Base-by-base conservation (phyloP, 2,113 vertebrate species). In the Corythornis vintsioides region DNA sequence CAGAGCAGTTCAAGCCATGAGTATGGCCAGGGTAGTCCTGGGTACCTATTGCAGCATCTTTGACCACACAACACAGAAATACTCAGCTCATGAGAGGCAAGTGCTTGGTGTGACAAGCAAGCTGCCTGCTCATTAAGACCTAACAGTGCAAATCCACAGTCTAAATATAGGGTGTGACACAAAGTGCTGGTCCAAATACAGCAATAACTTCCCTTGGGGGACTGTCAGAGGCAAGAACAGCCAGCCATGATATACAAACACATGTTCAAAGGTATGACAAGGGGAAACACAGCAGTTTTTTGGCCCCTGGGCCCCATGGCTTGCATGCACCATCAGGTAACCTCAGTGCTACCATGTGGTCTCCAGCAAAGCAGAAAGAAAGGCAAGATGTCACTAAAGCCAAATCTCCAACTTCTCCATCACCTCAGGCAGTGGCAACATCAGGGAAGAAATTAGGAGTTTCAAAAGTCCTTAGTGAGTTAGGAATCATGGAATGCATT, bases 81-180 rank as follows among this genome's bases (percentile, higher is more conserved):
- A 17, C 40, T 64, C 24, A 42, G n/a, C 48, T 16, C 61, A 22
- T 0, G 2, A 55, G 48, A 80, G 45, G n/a, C 0, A 4, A 72
- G 31, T 15, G 6, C 33, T 70, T 57, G 42, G 17, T 65, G 25
- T 10, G 16, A 61, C 24, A 38, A 70, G 56, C 57, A 48, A 94
- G 57, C 43, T 0, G 3, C 25, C 50, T 47, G 66, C 63, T 92
- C 66, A 15, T 79, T 42, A 66, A 76, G 60, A 64, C 28, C 52
- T 10, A 84, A 70, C 53, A 29, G 74, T 96, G 96, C 86, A 95
- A 94, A 94, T 95, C 60, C 76, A 61, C 78, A 88, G 48, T 78
- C 63, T 92, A 93, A 94, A 92, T 71, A 91, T 64, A 92, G 67
- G 0, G 2, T 48, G 52, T 43, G 35, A 59, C 89, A 92, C 89